Percentiles rank a stretch among this genome's conserved stretches.
Evolutionary conservation across 2,113 vertebrate species (phyloP).

Genomic region (Lophura nycthemera): DNA sequence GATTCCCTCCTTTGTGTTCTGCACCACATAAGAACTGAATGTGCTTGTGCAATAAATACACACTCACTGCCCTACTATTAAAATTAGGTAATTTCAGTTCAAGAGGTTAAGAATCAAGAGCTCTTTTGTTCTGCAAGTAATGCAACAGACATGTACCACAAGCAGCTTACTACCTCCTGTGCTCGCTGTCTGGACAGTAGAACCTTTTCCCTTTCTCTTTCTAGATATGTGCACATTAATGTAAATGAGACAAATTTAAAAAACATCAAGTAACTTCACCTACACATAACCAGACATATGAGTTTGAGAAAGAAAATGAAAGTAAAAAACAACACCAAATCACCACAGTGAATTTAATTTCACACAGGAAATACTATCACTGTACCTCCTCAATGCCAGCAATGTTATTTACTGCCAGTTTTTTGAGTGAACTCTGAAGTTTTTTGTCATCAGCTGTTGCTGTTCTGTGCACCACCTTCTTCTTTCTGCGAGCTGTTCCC

Average conservation of each 20-base stretch:
- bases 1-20: not conserved
- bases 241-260: not conserved
- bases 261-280: not conserved
- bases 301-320: not conserved
- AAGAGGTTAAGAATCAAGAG: not conserved
- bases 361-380: not conserved
- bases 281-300: not conserved
- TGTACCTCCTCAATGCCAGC: slow-evolving; percentile 97
- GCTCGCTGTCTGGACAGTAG: not conserved
- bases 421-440: slow-evolving; percentile 97
- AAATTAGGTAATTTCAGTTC: not conserved
- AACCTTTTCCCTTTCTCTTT: not conserved
- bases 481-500: slow-evolving; percentile 98
- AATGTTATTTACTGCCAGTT: slow-evolving; percentile 97
- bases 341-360: not conserved
- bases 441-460: slow-evolving; percentile 99
- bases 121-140: not conserved
- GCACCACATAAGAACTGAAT: not conserved
- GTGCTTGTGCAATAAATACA: not conserved
- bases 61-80: not conserved
- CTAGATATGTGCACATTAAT: not conserved
- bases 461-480: slow-evolving; percentile 99
- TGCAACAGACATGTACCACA: not conserved
- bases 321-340: not conserved
- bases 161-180: not conserved